Evolutionary conservation across 2,797 vertebrate genomes (phyloP).

Genomic region (Vipera latastei): DNA sequence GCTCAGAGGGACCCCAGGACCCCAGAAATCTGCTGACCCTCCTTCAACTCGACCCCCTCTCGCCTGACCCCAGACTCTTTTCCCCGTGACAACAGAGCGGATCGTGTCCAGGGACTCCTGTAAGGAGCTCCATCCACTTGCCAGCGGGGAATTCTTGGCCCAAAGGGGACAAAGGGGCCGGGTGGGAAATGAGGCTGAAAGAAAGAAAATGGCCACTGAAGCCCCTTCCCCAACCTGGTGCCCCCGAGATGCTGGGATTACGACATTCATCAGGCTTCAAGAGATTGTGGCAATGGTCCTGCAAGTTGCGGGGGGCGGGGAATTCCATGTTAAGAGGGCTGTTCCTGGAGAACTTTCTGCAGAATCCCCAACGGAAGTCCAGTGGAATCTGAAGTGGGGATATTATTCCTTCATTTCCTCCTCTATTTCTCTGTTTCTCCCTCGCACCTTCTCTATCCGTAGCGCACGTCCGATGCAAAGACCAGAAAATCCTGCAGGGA

Average conservation of each 20-base stretch:
- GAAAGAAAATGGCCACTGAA: not conserved
- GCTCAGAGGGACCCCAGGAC: no score
- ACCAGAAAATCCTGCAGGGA: not conserved
- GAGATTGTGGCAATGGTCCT: not conserved
- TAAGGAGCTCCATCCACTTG: not conserved
- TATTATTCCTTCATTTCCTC: no score
- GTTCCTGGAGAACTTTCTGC: accelerated
- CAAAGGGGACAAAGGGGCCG: no score
- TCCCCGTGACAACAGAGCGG: no score
- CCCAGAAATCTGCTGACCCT: no score
- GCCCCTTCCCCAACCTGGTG: not conserved
- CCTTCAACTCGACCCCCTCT: no score
- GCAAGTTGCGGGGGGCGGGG: not conserved
- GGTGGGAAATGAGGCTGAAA: not conserved
- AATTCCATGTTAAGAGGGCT: not conserved
- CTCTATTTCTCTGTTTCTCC: not conserved
- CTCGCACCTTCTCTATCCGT: not conserved
- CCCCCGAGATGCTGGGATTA: not conserved
- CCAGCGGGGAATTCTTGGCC: not conserved
- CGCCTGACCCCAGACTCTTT: no score
- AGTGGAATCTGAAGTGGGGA: not conserved
- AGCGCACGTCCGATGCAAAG: not conserved
- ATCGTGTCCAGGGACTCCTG: not conserved
- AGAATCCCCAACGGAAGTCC: not conserved
- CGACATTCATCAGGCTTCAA: no score